A percentile compares a stretch with the other conserved stretches of the same genome.
Conservation (phyloP, 2,888 invertebrate species). For the Anticlea derivata region DNA sequence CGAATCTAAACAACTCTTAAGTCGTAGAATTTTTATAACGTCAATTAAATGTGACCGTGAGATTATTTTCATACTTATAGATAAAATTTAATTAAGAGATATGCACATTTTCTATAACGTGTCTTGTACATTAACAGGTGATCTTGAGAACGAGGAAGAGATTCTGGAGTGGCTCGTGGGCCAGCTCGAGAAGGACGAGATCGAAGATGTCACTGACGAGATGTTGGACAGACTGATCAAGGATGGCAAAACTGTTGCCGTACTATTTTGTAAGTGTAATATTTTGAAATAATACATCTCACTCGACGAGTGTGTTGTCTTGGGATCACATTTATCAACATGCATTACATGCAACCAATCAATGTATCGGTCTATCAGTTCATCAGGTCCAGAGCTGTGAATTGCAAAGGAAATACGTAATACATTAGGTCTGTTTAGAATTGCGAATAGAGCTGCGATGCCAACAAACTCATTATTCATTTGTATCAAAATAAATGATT, state of each 20-base stretch:
- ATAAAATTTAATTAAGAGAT: neutral
- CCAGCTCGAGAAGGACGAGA: conserved; percentile 95
- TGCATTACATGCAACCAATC: no score
- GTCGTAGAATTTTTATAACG: conserved; percentile 4
- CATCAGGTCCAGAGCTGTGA: no score
- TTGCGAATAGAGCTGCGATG: no score
- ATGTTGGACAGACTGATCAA: conserved; percentile 95
- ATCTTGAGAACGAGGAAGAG: conserved; percentile 94
- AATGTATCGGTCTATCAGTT: no score
- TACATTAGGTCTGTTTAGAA: no score
- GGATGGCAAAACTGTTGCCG: conserved; percentile 94
- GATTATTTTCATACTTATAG: conserved; percentile 12
- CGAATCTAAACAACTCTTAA: neutral
- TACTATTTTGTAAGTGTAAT: conserved; percentile 91
- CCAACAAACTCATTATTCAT: no score
- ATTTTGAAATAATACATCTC: no score
- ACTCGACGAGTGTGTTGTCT: no score
- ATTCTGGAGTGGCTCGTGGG: conserved; percentile 94
- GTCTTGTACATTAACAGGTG: conserved; percentile 73
- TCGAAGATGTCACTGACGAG: conserved; percentile 97
- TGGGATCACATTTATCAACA: no score
- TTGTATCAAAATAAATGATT: no score
- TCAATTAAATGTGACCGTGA: conserved; percentile 12
- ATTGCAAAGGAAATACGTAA: neutral
- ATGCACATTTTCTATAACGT: neutral